Percentiles rank a stretch among this genome's conserved stretches.
Evolutionary conservation across 2,113 vertebrate genomes (phyloP).

Genomic region (Cynocephalus volans): DNA sequence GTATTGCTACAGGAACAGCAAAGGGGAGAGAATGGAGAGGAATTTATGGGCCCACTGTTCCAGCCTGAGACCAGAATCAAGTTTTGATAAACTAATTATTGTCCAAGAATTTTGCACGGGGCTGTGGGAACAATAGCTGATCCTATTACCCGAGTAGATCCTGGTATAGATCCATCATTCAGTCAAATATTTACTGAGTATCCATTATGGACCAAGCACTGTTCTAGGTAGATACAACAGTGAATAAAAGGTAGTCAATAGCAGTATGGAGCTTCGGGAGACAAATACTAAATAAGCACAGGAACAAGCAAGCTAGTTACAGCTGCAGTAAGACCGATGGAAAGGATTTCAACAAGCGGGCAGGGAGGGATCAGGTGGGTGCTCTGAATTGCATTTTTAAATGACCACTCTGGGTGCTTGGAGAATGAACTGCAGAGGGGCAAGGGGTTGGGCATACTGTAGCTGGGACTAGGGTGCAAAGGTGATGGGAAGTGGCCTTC

Average conservation of each 20-base stretch:
- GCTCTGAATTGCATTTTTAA: neutral
- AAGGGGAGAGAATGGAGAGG: too few relatives aligned
- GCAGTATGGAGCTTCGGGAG: neutral
- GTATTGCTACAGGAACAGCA: neutral
- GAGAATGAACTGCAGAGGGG: neutral
- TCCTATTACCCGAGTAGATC: neutral
- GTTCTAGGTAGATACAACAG: neutral
- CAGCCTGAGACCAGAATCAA: neutral
- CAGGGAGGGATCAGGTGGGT: neutral
- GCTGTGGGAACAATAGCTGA: neutral
- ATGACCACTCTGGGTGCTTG: neutral
- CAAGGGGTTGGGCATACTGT: neutral
- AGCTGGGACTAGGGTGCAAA: neutral
- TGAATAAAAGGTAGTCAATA: neutral
- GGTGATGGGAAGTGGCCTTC: neutral
- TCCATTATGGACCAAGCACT: neutral
- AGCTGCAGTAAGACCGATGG: neutral
- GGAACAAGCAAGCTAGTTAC: neutral
- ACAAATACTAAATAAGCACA: fast-evolving
- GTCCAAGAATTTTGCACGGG: neutral
- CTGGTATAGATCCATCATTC: neutral
- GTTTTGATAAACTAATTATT: neutral
- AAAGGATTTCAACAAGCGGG: neutral
- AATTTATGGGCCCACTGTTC: neutral
- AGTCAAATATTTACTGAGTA: neutral